Evolutionary conservation across 1,140 invertebrate species (phyloP).

Genomic region (Arion vulgaris): DNA sequence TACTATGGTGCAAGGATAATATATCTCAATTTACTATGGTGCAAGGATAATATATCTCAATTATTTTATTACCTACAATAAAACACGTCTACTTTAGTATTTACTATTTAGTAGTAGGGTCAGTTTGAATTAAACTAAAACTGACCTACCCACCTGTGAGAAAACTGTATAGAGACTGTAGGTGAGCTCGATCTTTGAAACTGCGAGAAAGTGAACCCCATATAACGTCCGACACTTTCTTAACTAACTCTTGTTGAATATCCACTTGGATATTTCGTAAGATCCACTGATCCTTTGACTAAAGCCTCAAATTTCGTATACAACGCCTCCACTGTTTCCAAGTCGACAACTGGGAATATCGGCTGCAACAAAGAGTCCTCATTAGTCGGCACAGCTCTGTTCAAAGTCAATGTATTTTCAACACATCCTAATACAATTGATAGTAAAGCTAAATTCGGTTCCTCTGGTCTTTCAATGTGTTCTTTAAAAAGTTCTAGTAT

Average conservation of each 20-base stretch:
- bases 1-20: too few relatives aligned
- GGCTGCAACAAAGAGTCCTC: slow-evolving; percentile 58
- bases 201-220: slow-evolving; percentile 94
- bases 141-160: slow-evolving; percentile 84
- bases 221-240: slow-evolving; percentile 93
- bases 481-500: slow-evolving; percentile 86
- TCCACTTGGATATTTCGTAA: slow-evolving; percentile 74
- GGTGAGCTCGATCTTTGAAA: slow-evolving; percentile 94
- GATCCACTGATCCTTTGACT: slow-evolving; percentile 84
- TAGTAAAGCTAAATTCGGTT: slow-evolving; percentile 91
- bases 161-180: slow-evolving; percentile 95
- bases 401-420: slow-evolving; percentile 92
- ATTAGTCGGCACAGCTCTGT: slow-evolving; percentile 69
- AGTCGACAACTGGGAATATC: slow-evolving; percentile 79
- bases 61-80: too few relatives aligned
- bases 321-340: slow-evolving; percentile 81
- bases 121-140: too few relatives aligned
- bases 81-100: too few relatives aligned
- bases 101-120: too few relatives aligned
- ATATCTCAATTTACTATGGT: too few relatives aligned
- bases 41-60: too few relatives aligned
- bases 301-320: slow-evolving; percentile 87
- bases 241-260: slow-evolving; percentile 89
- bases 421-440: slow-evolving; percentile 93
- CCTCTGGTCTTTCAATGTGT: slow-evolving; percentile 81